phyloP scores from a whole-genome alignment of 2,888 invertebrate genomes.

The Timema podura region DNA sequence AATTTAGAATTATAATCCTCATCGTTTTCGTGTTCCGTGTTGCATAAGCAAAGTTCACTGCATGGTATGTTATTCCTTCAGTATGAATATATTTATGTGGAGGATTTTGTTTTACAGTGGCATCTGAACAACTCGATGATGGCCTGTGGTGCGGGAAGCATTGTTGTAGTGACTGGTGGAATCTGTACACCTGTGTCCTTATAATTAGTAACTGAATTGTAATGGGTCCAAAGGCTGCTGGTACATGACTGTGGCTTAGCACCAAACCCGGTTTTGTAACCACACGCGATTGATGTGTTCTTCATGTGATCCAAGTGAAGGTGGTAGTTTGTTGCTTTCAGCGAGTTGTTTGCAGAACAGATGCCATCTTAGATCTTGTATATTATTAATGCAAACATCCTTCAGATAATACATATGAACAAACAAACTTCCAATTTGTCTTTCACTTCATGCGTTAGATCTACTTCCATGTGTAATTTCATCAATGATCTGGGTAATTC shows the following conservation, averaged over 20 bases:
- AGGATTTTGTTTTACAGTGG: no score
- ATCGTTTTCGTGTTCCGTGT: conserved; percentile 6
- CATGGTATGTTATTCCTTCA: neutral
- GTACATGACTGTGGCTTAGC: neutral
- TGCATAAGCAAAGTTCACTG: neutral
- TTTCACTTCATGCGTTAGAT: neutral
- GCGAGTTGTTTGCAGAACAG: conserved; percentile 5
- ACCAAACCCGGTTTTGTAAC: conserved; percentile 4
- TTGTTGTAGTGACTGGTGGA: neutral
- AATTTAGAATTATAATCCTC: neutral
- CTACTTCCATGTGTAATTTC: neutral
- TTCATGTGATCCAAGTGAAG: neutral
- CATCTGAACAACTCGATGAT: conserved; percentile 6
- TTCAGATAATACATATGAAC: neutral
- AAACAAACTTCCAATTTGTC: neutral
- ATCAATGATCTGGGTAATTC: neutral
- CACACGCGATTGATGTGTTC: neutral
- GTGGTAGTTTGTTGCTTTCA: conserved; percentile 8
- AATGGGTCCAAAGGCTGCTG: conserved; percentile 6
- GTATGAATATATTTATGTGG: neutral
- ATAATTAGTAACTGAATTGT: conserved; percentile 1
- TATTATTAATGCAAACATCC: neutral
- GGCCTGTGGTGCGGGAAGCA: conserved; percentile 3
- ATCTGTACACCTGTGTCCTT: neutral
- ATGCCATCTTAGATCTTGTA: conserved; percentile 7